Conservation (phyloP, 2,113 vertebrate species). For the Jacana jacana region DNA sequence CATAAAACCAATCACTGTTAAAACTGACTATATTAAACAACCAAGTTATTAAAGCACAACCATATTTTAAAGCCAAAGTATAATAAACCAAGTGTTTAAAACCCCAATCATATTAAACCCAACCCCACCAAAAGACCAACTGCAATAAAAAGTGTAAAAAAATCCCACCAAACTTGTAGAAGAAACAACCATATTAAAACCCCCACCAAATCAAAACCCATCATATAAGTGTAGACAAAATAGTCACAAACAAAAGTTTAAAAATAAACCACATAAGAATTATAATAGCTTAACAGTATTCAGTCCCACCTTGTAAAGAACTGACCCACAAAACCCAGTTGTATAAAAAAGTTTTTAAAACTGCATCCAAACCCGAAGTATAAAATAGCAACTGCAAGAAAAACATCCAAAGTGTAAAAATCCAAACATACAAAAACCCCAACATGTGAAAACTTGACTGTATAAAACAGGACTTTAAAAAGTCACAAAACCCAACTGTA, state of each 20-base stretch:
- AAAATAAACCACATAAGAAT: background rate
- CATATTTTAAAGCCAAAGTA: background rate
- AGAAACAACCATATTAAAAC: background rate
- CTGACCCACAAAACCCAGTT: background rate
- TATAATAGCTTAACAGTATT: background rate
- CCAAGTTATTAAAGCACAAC: background rate
- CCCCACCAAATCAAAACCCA: background rate
- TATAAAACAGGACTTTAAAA: background rate
- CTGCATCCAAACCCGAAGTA: background rate
- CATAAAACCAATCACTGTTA: background rate
- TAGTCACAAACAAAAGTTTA: background rate
- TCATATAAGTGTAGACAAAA: background rate
- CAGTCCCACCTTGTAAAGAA: background rate
- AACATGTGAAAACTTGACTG: rapidly evolving
- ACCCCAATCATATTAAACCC: rapidly evolving
- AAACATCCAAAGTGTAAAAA: background rate
- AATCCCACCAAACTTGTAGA: background rate
- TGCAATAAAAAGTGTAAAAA: background rate
- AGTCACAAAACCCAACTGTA: background rate
- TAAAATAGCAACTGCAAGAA: background rate
- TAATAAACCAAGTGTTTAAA: background rate
- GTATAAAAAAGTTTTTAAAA: background rate
- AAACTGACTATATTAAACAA: background rate
- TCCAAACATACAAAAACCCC: background rate
- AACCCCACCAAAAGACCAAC: background rate